Percentiles rank a stretch among this genome's conserved stretches.
Evolutionary conservation across 2,113 vertebrate species (phyloP).

Genomic region (Mastomys coucha): DNA sequence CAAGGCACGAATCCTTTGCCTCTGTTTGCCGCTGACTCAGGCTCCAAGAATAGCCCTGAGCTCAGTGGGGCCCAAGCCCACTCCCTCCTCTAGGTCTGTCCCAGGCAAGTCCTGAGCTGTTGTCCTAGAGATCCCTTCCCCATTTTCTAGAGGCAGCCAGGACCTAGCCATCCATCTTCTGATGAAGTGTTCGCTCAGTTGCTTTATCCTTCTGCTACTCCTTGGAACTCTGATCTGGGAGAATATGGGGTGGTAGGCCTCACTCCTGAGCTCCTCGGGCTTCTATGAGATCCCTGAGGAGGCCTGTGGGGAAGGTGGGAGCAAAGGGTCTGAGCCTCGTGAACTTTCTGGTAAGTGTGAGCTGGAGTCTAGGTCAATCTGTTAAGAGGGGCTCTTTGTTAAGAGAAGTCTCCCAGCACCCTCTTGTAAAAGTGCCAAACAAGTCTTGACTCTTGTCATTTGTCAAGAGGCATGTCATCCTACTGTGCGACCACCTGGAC

Average conservation of each 20-base stretch:
- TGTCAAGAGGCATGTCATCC: background rate
- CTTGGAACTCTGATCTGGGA: background rate
- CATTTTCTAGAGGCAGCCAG: background rate
- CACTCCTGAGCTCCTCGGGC: background rate
- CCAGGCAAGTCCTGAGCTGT: constrained; percentile 73
- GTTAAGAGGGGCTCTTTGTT: background rate
- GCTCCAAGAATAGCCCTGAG: constrained; percentile 78
- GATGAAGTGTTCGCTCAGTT: background rate
- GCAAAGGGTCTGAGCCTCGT: background rate
- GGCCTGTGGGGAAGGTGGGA: too few species aligned
- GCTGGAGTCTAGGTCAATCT: background rate
- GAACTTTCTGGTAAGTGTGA: background rate
- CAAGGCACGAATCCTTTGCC: constrained; percentile 75
- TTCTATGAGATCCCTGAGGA: background rate
- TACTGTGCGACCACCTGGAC: background rate
- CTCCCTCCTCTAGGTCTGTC: constrained; percentile 62
- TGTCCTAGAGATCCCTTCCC: background rate
- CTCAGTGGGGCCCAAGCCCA: constrained; percentile 78
- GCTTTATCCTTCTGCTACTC: background rate
- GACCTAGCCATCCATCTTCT: background rate
- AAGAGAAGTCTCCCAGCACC: background rate
- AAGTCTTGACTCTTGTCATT: background rate
- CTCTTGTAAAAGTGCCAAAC: background rate
- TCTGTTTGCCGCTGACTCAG: constrained; percentile 76
- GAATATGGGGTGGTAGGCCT: background rate